Base-by-base conservation (phyloP, 2,888 invertebrate genomes). In the Cactoblastis cactorum region DNA sequence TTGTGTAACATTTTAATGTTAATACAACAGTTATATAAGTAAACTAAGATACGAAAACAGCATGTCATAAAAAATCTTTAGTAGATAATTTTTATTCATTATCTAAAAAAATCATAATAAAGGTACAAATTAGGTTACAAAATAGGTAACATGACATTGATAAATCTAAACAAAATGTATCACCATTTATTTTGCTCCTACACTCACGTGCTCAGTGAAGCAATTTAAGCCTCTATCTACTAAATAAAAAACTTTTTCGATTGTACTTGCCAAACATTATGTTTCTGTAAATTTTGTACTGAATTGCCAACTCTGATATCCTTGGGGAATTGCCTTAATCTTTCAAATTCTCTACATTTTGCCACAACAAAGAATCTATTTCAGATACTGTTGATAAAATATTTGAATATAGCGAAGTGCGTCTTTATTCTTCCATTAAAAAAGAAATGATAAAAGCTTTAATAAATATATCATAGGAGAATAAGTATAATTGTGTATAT, bases 241-340 rank as follows among this genome's bases (percentile, higher is more conserved):
- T 43, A 43, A 43, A 43, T 43, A 43, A 43, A 39, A 43, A 48
- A 48, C 48, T 48, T 48, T 48, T 48, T 48, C 49, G 49, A 49
- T 49, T 49, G 48, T 39, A 39, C 49, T 24, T 32, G 17, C 18
- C 17, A 32, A 39, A 39, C 37, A 28, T 38, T 28, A 48, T 28
- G 9, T 32, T 32, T 49, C 35, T 22, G 22, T 46, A 46, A 35
- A 46, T 35, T 35, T 28, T 17, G 43, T 46, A 28, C 24, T 15
- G 43, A 46, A 46, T 35, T 46, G 19, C 46, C 35, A 47, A 35
- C 47, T 37, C 22, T 12, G 14, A 15, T 37, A 37, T 37, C 37
- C 47, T 47, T 47, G 22, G 47, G 24, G 24, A 47, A 24, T 24
- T 47, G 18, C 14, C 35, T 35, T 28, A 28, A 1, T 14, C 14